A percentile compares a stretch with the other conserved stretches of the same genome.
These are phyloP conservation scores for Morpho deidamia DNA, from an alignment of 2,888 invertebrate genomes.

Conservation along the genomic window DNA sequence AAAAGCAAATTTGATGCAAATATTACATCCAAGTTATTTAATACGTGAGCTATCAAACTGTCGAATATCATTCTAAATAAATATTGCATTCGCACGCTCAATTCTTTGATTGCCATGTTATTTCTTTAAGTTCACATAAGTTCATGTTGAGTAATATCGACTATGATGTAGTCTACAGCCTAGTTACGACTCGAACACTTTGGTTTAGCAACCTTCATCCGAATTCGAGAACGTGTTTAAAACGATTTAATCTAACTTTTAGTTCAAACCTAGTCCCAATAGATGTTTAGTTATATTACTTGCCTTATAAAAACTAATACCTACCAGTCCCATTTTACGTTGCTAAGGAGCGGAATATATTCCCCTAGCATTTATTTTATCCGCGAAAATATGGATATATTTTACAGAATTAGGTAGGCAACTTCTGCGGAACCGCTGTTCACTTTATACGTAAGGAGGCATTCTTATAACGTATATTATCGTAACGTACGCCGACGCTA, in stretches of 20 bases:
- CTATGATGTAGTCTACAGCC: neutral
- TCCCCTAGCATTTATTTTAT: too few species aligned
- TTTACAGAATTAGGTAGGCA: too few species aligned
- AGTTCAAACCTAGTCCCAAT: too few species aligned
- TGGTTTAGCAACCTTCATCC: neutral
- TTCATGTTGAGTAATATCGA: slow-evolving; percentile 1
- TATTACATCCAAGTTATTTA: neutral
- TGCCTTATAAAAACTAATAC: too few species aligned
- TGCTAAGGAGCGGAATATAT: too few species aligned
- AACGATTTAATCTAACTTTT: neutral
- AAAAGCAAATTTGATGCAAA: neutral
- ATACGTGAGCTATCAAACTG: slow-evolving; percentile 6
- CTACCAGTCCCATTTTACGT: too few species aligned
- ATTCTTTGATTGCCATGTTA: slow-evolving; percentile 25
- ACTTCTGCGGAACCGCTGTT: too few species aligned
- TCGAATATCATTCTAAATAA: slow-evolving; percentile 25
- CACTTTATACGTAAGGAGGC: too few species aligned
- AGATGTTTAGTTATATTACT: too few species aligned
- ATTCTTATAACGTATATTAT: too few species aligned
- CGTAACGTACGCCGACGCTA: too few species aligned
- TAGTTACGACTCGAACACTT: neutral
- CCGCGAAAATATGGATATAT: too few species aligned
- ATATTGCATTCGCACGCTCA: slow-evolving; percentile 41
- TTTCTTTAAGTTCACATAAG: slow-evolving; percentile 7
- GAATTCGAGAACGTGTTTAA: neutral